These are phyloP conservation scores for Drosophila suzukii DNA, from an alignment of 1,140 invertebrate genomes.

Conservation along the genomic window DNA sequence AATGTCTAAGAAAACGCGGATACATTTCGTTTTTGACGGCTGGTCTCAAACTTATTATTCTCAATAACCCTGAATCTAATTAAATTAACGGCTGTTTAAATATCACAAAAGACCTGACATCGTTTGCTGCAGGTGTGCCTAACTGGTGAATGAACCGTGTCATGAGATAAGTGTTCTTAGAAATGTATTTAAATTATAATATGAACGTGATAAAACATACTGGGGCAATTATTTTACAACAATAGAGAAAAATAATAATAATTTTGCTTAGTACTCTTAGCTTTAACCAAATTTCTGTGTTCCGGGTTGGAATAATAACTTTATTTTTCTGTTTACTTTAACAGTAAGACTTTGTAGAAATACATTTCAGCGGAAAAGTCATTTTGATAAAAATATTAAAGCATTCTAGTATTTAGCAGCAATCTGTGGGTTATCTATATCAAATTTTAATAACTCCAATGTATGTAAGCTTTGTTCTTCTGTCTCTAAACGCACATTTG, in stretches of 20 bases:
- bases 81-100: slow-evolving; percentile 55
- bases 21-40: slow-evolving; percentile 48
- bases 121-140: slow-evolving; percentile 8
- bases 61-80: slow-evolving; percentile 52
- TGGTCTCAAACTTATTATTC: slow-evolving; percentile 6
- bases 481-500: too few species aligned
- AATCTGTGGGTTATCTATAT: too few species aligned
- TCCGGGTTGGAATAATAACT: too few species aligned
- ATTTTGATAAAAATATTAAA: too few species aligned
- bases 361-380: too few species aligned
- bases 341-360: too few species aligned
- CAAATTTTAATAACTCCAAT: too few species aligned
- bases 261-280: too few species aligned
- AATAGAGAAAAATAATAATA: not conserved
- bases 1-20: slow-evolving; percentile 30
- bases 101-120: slow-evolving; percentile 16
- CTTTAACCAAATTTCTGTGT: too few species aligned
- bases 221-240: not conserved
- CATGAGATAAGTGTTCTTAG: not conserved
- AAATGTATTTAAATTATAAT: not conserved
- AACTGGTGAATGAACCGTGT: slow-evolving; percentile 11
- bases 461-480: too few species aligned
- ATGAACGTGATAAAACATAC: not conserved
- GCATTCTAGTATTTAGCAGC: too few species aligned
- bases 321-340: too few species aligned